Percentiles rank a stretch among this genome's conserved stretches.
phyloP scores from a whole-genome alignment of 1,140 invertebrate species.

The Cyrtorhinus lividipennis region DNA sequence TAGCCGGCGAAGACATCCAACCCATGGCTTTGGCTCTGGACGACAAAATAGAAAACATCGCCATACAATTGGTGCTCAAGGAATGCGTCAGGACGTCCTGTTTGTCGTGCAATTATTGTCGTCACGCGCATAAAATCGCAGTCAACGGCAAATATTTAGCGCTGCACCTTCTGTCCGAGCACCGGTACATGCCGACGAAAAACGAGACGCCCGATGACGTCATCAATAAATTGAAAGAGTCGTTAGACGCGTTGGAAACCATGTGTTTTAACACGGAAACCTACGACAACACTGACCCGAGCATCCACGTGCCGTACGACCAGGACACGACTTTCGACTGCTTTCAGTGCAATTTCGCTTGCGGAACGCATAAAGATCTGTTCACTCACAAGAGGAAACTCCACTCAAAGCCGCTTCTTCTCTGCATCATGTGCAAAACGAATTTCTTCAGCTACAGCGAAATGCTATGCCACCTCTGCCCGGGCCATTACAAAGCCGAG shows the following conservation, averaged over 20 bases:
- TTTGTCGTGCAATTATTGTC: conserved; percentile 60
- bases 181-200: conserved; percentile 54
- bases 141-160: conserved; percentile 64
- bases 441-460: conserved; percentile 75
- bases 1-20: conserved; percentile 46
- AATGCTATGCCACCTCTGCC: conserved; percentile 66
- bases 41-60: conserved; percentile 52
- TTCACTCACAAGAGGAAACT: conserved; percentile 69
- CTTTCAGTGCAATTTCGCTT: conserved; percentile 64
- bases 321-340: conserved; percentile 51
- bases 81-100: conserved; percentile 52
- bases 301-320: conserved; percentile 34
- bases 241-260: conserved; percentile 41
- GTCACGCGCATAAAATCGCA: conserved; percentile 63
- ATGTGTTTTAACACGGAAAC: conserved; percentile 55
- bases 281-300: conserved; percentile 42
- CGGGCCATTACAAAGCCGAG: conserved; percentile 47
- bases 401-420: conserved; percentile 61
- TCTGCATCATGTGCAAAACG: conserved; percentile 71
- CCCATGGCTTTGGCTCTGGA: conserved; percentile 56
- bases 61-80: conserved; percentile 50
- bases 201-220: conserved; percentile 55
- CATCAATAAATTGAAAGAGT: conserved; percentile 44
- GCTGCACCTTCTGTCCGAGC: conserved; percentile 58
- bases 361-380: conserved; percentile 60